Evolutionary conservation across 2,888 invertebrate genomes (phyloP).

Genomic region (Laothoe populi): DNA sequence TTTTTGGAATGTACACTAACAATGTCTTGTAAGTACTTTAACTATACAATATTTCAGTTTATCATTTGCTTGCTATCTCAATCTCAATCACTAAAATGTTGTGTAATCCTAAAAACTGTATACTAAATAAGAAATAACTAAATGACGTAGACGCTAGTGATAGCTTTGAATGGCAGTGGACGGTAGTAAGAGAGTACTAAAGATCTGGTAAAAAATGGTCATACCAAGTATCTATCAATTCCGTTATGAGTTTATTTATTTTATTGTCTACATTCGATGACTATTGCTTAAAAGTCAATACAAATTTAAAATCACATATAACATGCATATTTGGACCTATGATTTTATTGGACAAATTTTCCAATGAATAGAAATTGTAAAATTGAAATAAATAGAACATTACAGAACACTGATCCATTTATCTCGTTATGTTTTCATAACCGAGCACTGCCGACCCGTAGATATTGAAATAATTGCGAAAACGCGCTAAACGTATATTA

Average conservation of each 20-base stretch:
- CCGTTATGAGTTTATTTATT: slow-evolving; percentile 37
- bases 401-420: not conserved
- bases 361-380: not conserved
- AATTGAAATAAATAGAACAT: not conserved
- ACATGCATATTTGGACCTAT: not conserved
- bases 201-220: not conserved
- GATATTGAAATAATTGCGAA: slow-evolving; percentile 23
- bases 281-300: not conserved
- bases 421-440: not conserved
- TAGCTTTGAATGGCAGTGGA: slow-evolving; percentile 46
- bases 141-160: slow-evolving; percentile 39
- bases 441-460: slow-evolving; percentile 23
- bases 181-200: slow-evolving; percentile 37
- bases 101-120: not conserved
- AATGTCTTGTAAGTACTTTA: not conserved
- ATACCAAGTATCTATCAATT: slow-evolving; percentile 38
- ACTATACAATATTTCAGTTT: not conserved
- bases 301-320: not conserved
- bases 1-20: not conserved
- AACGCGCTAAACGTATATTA: not conserved
- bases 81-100: not conserved
- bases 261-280: slow-evolving; percentile 46
- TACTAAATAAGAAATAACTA: slow-evolving; percentile 10
- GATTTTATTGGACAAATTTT: not conserved
- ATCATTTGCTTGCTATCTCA: not conserved